A percentile compares a stretch with the other conserved stretches of the same genome.
Evolutionary conservation across 2,888 invertebrate species (phyloP).

Genomic region (Amaurobius ferox): DNA sequence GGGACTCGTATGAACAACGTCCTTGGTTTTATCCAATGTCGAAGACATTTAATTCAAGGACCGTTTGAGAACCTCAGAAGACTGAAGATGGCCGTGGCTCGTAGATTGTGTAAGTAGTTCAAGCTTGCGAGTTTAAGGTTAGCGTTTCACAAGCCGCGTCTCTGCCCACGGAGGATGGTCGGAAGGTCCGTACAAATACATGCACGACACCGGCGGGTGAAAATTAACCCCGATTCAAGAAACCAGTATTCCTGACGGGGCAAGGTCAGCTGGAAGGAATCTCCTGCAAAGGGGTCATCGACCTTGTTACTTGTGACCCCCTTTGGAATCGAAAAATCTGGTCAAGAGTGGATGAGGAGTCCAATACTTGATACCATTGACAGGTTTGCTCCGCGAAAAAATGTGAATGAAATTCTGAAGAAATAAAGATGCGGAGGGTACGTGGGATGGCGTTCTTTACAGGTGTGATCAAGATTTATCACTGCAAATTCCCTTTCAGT

Average conservation of each 20-base stretch:
- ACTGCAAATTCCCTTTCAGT: too few relatives aligned
- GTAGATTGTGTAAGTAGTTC: not conserved
- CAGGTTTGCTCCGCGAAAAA: too few relatives aligned
- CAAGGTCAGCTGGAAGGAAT: conserved; percentile 67
- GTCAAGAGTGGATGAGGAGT: not conserved
- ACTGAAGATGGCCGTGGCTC: not conserved
- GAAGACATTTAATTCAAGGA: too few relatives aligned
- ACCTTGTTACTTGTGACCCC: conserved; percentile 64
- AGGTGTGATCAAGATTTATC: too few relatives aligned
- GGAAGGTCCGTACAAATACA: not conserved
- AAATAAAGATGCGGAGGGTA: too few relatives aligned
- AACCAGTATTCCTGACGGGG: conserved; percentile 64
- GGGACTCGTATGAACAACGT: too few relatives aligned
- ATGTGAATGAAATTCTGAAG: too few relatives aligned
- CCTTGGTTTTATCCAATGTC: too few relatives aligned
- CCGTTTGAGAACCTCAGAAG: too few relatives aligned
- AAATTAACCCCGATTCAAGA: conserved; percentile 60
- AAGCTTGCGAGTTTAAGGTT: not conserved
- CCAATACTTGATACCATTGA: not conserved
- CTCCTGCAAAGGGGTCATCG: conserved; percentile 47
- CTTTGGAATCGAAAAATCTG: conserved; percentile 25
- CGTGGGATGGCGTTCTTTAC: too few relatives aligned
- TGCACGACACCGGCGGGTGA: conserved; percentile 42
- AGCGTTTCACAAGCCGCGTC: not conserved
- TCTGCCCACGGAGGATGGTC: not conserved